Conservation (phyloP, 2,888 invertebrate species). For the Drosophila melanosoma region DNA sequence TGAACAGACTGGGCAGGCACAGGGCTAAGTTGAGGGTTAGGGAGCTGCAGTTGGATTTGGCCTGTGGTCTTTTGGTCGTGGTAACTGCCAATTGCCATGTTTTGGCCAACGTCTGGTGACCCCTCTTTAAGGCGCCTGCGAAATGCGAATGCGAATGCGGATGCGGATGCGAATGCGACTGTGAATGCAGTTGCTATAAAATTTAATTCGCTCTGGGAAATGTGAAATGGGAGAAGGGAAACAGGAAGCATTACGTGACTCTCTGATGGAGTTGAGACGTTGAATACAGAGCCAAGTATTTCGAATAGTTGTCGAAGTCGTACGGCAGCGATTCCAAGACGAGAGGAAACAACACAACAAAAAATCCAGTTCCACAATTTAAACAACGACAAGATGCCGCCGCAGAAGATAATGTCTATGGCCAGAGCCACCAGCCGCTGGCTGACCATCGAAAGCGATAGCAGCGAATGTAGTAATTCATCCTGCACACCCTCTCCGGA, state of each 20-base stretch:
- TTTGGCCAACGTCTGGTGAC: conserved; percentile 48
- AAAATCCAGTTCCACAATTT: not conserved
- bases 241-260: conserved; percentile 40
- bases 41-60: conserved; percentile 25
- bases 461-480: conserved; percentile 25
- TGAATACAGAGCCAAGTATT: conserved; percentile 43
- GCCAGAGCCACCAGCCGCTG: conserved; percentile 10
- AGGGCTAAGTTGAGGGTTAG: not conserved
- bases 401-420: not conserved
- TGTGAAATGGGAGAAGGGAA: conserved; percentile 2
- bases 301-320: conserved; percentile 27
- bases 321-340: conserved; percentile 3
- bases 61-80: conserved; percentile 36
- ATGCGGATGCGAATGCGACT: conserved; percentile 40
- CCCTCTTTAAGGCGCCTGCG: conserved; percentile 42
- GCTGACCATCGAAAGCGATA: conserved; percentile 34
- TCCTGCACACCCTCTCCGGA: not conserved
- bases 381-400: conserved; percentile 11
- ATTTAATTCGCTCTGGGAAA: conserved; percentile 64
- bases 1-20: not conserved
- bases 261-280: conserved; percentile 5
- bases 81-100: conserved; percentile 61
- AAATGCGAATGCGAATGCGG: conserved; percentile 32
- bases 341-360: not conserved
- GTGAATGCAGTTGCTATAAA: conserved; percentile 75